These are phyloP conservation scores for Dasysyrphus albostriatus DNA, from an alignment of 2,888 invertebrate genomes.

Conservation along the genomic window DNA sequence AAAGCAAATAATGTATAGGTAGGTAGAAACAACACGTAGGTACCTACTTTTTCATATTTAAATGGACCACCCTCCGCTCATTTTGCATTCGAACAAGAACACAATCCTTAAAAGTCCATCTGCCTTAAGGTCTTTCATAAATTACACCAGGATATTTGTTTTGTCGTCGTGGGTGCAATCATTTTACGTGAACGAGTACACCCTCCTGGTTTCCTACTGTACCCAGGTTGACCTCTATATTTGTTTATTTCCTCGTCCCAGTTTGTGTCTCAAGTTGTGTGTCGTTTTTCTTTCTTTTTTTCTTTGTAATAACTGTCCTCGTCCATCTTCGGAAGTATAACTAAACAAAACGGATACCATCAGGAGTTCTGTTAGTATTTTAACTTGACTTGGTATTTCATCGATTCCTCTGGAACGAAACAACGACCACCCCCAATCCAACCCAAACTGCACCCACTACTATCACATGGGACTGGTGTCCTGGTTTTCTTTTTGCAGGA, in stretches of 20 bases:
- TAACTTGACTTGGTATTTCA: constrained; percentile 11
- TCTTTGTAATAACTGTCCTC: neutral
- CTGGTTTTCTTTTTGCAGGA: constrained; percentile 39
- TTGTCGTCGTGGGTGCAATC: constrained; percentile 47
- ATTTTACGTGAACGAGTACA: constrained; percentile 3
- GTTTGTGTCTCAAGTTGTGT: constrained; percentile 14
- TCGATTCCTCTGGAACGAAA: constrained; percentile 12
- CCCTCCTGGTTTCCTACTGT: neutral
- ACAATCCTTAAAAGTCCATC: constrained; percentile 15
- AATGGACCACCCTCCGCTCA: neutral
- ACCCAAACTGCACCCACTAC: neutral
- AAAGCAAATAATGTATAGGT: neutral
- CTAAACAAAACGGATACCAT: constrained; percentile 12
- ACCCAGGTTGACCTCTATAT: constrained; percentile 55
- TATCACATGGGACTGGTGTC: constrained; percentile 29
- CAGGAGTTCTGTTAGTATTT: neutral
- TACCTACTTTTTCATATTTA: constrained; percentile 3
- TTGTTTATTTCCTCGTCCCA: constrained; percentile 52
- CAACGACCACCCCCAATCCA: neutral
- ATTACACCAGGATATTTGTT: constrained; percentile 61
- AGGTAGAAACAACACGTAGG: neutral
- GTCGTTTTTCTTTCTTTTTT: neutral
- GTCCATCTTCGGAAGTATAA: constrained; percentile 14
- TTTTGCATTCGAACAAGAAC: neutral
- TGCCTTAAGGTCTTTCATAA: constrained; percentile 43